Evolutionary conservation across 1,140 invertebrate species (phyloP).

Genomic region (Drosophila littoralis): DNA sequence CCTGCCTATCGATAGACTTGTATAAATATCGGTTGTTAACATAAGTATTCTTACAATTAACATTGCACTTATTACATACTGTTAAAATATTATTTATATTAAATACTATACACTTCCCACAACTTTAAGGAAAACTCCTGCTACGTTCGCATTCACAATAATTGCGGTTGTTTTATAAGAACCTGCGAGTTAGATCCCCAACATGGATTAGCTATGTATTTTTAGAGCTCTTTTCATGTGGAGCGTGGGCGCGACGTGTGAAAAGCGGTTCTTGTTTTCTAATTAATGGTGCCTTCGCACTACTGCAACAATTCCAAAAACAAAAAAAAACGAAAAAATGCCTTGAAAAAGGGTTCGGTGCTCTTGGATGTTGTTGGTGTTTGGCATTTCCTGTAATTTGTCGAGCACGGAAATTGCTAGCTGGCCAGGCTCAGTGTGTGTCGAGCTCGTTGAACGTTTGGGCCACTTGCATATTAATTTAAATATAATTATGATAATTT

Average conservation of each 20-base stretch:
- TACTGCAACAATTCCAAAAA: constrained; percentile 7
- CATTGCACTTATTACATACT: too few species aligned
- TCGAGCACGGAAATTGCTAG: constrained; percentile 66
- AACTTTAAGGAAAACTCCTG: too few species aligned
- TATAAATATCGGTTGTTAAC: too few species aligned
- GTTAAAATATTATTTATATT: too few species aligned
- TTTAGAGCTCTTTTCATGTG: background rate
- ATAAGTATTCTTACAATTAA: too few species aligned
- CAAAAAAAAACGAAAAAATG: background rate
- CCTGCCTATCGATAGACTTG: too few species aligned
- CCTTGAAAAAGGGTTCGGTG: constrained; percentile 5
- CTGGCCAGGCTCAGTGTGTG: constrained; percentile 14
- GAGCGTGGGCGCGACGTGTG: constrained; percentile 27
- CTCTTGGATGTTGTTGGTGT: constrained; percentile 29
- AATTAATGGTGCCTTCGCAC: constrained; percentile 35
- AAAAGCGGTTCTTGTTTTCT: constrained; percentile 24
- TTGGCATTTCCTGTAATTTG: constrained; percentile 81
- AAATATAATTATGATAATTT: constrained; percentile 83
- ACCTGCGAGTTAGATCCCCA: background rate
- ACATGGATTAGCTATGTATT: constrained; percentile 4
- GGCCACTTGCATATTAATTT: constrained; percentile 79
- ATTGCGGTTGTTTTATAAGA: too few species aligned
- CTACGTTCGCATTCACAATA: too few species aligned
- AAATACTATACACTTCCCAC: too few species aligned
- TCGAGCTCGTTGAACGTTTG: constrained; percentile 19